A percentile compares a stretch with the other conserved stretches of the same genome.
phyloP scores from a whole-genome alignment of 2,888 invertebrate species.

The Saturnia pavonia region DNA sequence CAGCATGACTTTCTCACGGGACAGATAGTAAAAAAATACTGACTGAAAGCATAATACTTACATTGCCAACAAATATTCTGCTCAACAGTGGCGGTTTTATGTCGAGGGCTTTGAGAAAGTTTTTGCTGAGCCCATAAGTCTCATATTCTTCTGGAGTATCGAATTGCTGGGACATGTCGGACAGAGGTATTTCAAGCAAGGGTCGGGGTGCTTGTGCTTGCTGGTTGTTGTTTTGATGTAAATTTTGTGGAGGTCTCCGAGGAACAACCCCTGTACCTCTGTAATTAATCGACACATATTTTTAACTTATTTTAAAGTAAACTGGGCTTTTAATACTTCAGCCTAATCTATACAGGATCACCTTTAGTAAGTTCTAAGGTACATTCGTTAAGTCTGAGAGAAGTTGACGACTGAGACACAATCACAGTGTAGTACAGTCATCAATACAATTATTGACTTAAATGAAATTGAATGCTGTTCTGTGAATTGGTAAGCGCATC shows the following conservation, averaged over 20 bases:
- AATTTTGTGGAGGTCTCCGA: not conserved
- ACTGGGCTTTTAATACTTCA: too few species aligned
- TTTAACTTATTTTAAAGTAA: too few species aligned
- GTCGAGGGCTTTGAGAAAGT: conserved; percentile 25
- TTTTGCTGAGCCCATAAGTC: conserved; percentile 19
- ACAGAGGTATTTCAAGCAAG: not conserved
- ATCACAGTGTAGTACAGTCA: too few species aligned
- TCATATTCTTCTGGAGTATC: not conserved
- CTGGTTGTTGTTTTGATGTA: not conserved
- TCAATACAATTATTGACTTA: too few species aligned
- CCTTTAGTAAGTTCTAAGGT: too few species aligned
- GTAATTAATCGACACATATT: not conserved
- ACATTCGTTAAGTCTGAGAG: too few species aligned
- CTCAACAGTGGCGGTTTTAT: conserved; percentile 28
- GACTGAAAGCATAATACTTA: conserved; percentile 24
- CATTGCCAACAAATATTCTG: conserved; percentile 29
- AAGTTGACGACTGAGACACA: too few species aligned
- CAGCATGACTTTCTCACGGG: too few species aligned
- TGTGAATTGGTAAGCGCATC: too few species aligned
- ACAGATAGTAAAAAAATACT: not conserved
- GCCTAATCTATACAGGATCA: too few species aligned
- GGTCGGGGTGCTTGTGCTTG: not conserved
- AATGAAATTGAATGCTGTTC: too few species aligned
- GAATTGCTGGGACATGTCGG: not conserved
- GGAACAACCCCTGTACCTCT: not conserved